Evolutionary conservation across 2,888 invertebrate genomes (phyloP).

Genomic region (Agrotis segetum): DNA sequence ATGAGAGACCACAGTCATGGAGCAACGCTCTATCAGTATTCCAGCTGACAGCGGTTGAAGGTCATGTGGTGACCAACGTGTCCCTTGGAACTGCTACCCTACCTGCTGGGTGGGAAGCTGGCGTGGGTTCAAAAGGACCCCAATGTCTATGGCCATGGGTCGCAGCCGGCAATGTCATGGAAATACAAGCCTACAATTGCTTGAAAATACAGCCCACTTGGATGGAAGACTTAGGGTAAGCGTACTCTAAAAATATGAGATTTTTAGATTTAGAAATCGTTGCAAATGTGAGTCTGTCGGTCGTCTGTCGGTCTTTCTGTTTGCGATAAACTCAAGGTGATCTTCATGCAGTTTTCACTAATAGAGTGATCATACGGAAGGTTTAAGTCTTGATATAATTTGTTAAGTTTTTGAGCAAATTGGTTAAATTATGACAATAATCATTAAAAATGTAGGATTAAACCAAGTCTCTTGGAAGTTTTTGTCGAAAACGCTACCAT

Average conservation of each 20-base stretch:
- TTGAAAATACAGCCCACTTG: constrained; percentile 96
- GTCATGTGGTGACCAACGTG: constrained; percentile 88
- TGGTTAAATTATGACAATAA: no score
- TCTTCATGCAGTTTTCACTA: no score
- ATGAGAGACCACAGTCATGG: constrained; percentile 82
- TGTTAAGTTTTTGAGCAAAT: no score
- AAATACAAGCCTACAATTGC: constrained; percentile 92
- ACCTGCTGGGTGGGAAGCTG: constrained; percentile 91
- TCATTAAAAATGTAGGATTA: no score
- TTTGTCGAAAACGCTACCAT: no score
- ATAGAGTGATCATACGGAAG: no score
- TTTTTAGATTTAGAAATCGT: not conserved
- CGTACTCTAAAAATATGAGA: not conserved
- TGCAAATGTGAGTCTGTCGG: not conserved
- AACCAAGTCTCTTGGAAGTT: no score
- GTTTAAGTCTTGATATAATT: no score
- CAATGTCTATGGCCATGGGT: constrained; percentile 94
- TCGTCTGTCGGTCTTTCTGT: no score
- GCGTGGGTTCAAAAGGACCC: constrained; percentile 82
- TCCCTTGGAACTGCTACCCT: constrained; percentile 90
- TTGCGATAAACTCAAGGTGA: no score
- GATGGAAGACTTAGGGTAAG: constrained; percentile 93
- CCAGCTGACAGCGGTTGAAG: constrained; percentile 79
- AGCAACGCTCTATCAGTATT: constrained; percentile 80
- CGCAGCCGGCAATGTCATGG: constrained; percentile 91